These are phyloP conservation scores for Python bivittatus DNA, from an alignment of 2,113 vertebrate genomes.

Conservation along the genomic window DNA sequence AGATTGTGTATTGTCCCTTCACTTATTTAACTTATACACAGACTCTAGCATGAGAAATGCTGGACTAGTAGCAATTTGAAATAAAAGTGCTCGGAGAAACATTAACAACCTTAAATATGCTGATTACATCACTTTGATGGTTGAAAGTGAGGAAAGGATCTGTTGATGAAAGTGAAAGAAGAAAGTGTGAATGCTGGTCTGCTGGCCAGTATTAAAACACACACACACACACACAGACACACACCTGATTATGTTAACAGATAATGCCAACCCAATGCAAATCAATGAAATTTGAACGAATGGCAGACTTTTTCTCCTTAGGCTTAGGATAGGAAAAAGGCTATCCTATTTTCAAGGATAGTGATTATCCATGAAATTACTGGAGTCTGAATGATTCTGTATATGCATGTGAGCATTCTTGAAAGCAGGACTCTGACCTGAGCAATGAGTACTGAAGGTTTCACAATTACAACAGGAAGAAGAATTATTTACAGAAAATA, in stretches of 20 bases:
- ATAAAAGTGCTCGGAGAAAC: too few species aligned
- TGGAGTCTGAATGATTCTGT: neutral
- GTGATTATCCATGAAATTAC: neutral
- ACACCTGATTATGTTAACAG: neutral
- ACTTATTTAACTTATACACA: neutral
- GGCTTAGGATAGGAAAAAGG: too few species aligned
- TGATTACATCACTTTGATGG: too few species aligned
- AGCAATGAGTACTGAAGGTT: neutral
- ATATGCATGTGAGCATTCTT: too few species aligned
- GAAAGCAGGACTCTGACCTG: neutral
- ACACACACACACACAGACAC: neutral
- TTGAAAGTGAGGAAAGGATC: too few species aligned
- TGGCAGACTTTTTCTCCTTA: neutral
- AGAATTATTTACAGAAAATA: neutral
- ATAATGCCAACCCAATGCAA: neutral
- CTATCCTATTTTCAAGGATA: neutral
- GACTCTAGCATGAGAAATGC: too few species aligned
- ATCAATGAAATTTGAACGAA: neutral
- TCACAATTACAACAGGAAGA: neutral
- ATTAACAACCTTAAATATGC: too few species aligned
- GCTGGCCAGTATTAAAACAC: too few species aligned
- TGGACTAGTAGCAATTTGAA: too few species aligned
- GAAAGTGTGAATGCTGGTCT: too few species aligned
- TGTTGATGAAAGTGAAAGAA: too few species aligned
- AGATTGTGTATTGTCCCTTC: neutral